Evolutionary conservation across 2,888 invertebrate genomes (phyloP).

Genomic region (Neuroscelio doddi): DNA sequence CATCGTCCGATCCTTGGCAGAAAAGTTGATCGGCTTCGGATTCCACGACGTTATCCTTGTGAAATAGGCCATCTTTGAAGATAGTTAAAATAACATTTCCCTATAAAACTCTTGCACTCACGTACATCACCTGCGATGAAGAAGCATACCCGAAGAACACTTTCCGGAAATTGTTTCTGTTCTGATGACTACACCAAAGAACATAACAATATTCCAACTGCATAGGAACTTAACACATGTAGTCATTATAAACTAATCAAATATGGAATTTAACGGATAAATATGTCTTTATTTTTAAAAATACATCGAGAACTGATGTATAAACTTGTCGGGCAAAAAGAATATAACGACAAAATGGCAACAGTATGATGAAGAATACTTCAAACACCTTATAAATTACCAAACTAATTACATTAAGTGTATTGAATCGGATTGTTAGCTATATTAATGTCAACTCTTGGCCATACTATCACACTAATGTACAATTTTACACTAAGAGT

Average conservation of each 20-base stretch:
- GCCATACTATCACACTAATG: no score
- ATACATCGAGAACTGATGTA: no score
- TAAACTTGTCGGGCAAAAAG: no score
- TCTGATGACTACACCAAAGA: conserved; percentile 8
- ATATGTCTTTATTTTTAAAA: no score
- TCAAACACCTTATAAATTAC: no score
- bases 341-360: no score
- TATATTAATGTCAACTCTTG: no score
- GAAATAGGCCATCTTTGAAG: conserved; percentile 44
- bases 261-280: no score
- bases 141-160: conserved; percentile 4
- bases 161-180: conserved; percentile 20
- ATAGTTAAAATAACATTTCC: conserved; percentile 26
- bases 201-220: conserved; percentile 17
- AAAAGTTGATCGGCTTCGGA: conserved; percentile 47
- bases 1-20: conserved; percentile 40
- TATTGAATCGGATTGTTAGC: no score
- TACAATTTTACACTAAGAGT: no score
- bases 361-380: no score
- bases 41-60: conserved; percentile 44
- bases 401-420: no score
- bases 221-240: background rate
- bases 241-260: background rate
- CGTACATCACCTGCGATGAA: background rate
- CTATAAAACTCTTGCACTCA: conserved; percentile 22